Conservation (phyloP, 2,797 vertebrate genomes). For the Sebastes diploproa region DNA sequence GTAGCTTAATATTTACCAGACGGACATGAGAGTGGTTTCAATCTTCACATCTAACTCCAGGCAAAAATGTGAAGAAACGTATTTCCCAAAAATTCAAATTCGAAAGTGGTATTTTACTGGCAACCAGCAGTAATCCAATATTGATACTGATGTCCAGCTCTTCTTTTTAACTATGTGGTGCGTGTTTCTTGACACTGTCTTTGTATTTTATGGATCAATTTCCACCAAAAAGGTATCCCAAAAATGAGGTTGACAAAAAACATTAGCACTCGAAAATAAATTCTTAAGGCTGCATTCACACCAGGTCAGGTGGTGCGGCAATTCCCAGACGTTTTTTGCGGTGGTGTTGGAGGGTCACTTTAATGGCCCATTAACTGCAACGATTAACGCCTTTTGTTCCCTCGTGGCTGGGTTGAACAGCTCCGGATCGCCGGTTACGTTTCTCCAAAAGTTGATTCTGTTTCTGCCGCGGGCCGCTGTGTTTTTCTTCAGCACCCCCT, state of each 20-base stretch:
- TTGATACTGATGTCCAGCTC: neutral
- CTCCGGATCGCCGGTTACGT: fast-evolving
- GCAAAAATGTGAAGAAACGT: neutral
- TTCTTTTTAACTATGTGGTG: neutral
- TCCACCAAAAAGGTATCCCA: neutral
- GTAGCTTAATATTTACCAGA: neutral
- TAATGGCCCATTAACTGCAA: no score
- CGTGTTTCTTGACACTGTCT: neutral
- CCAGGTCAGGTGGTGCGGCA: no score
- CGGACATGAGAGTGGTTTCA: neutral
- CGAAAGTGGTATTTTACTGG: neutral
- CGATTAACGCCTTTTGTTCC: no score
- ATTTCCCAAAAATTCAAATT: neutral
- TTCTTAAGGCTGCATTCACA: neutral
- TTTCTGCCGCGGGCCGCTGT: no score
- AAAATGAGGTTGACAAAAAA: neutral
- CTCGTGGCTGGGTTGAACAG: no score
- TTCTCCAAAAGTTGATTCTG: no score
- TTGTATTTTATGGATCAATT: neutral
- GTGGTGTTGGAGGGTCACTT: fast-evolving
- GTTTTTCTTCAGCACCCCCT: no score
- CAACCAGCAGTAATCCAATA: neutral
- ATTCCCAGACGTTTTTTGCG: fast-evolving
- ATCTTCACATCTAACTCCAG: neutral
- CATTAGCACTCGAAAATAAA: neutral